These are phyloP conservation scores for Psittacus erithacus DNA, from an alignment of 2,113 vertebrate species.

Conservation along the genomic window DNA sequence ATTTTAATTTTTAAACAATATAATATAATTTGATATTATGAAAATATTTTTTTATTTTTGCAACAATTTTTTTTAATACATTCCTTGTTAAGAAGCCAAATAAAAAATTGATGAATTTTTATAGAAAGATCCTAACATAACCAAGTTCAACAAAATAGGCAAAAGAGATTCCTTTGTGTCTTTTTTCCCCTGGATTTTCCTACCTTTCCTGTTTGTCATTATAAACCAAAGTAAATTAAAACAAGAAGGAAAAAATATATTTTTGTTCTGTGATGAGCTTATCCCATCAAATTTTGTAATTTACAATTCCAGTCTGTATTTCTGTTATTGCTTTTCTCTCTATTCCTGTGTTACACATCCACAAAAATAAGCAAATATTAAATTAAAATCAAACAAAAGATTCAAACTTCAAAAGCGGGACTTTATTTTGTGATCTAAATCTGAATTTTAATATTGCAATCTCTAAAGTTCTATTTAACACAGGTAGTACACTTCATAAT, in stretches of 20 bases:
- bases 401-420: not conserved
- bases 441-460: not conserved
- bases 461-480: not conserved
- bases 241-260: not conserved
- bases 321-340: not conserved
- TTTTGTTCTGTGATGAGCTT: not conserved
- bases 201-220: not conserved
- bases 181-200: not conserved
- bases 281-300: not conserved
- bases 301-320: not conserved
- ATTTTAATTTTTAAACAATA: not conserved
- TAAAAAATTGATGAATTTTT: not conserved
- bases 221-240: not conserved
- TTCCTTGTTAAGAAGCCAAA: not conserved
- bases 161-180: not conserved
- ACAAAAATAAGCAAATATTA: not conserved
- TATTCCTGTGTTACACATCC: not conserved
- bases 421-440: not conserved
- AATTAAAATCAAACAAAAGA: not conserved
- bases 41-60: not conserved
- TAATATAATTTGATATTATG: not conserved
- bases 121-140: not conserved
- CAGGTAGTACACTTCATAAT: not conserved
- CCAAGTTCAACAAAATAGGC: not conserved
- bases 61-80: not conserved